Percentiles rank a stretch among this genome's conserved stretches.
Conservation (phyloP, 2,113 vertebrate genomes). For the Beaufortia kweichowensis region DNA sequence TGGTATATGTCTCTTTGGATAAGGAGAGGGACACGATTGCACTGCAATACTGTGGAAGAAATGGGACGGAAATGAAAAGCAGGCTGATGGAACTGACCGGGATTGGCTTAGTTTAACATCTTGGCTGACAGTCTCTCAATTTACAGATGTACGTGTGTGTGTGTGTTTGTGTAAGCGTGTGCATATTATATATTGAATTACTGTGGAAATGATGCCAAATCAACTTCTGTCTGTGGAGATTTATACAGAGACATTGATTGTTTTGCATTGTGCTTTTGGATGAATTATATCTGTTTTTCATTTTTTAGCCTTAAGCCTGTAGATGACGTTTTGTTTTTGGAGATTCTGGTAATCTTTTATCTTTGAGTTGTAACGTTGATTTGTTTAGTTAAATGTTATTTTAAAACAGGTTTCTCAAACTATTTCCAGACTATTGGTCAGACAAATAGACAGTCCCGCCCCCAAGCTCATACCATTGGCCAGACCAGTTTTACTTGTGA, state of each 20-base stretch:
- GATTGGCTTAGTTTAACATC: not conserved
- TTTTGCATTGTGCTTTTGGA: not conserved
- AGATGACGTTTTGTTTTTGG: not conserved
- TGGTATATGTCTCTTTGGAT: not conserved
- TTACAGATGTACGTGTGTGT: not conserved
- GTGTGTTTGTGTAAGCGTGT: constrained; percentile 19
- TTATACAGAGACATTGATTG: not conserved
- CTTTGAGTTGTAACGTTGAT: too few species aligned
- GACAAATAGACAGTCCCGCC: too few species aligned
- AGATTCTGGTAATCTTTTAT: too few species aligned
- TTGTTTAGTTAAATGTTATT: too few species aligned
- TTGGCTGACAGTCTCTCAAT: constrained; percentile 4
- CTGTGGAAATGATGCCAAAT: constrained; percentile 59
- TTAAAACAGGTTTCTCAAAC: too few species aligned
- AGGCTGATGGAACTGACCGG: constrained; percentile 3
- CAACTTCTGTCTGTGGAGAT: constrained; percentile 61
- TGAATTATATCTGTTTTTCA: not conserved
- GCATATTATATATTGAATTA: constrained; percentile 69
- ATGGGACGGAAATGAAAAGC: constrained; percentile 8
- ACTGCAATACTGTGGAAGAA: not conserved
- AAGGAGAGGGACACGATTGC: not conserved
- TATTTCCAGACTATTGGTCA: too few species aligned
- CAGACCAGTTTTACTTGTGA: too few species aligned
- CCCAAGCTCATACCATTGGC: too few species aligned
- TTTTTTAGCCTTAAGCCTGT: not conserved